Conservation (phyloP, 2,113 vertebrate genomes). For the Saguinus midas region DNA sequence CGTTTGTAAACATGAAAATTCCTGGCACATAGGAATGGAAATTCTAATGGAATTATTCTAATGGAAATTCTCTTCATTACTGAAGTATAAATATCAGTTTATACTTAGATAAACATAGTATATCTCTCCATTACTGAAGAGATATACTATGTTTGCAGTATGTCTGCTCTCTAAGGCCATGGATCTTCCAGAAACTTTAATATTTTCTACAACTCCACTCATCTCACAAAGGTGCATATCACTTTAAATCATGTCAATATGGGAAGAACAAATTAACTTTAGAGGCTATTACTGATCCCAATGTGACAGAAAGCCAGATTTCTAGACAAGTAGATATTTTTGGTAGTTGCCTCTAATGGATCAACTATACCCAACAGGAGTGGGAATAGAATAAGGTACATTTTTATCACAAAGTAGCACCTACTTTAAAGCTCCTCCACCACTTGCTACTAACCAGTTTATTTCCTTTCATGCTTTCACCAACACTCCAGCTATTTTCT, state of each 20-base stretch:
- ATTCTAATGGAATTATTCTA: too few relatives aligned
- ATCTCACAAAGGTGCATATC: not conserved
- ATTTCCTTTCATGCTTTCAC: not conserved
- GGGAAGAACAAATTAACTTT: constrained; percentile 18
- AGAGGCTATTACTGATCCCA: not conserved
- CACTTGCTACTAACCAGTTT: not conserved
- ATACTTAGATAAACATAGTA: not conserved
- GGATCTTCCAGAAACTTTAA: not conserved
- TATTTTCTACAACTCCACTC: not conserved
- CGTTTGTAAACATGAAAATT: not conserved
- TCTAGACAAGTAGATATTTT: not conserved
- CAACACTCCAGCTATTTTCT: not conserved
- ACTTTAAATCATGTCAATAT: not conserved
- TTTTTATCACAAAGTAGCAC: not conserved
- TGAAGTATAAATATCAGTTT: too few relatives aligned
- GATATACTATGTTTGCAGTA: not conserved
- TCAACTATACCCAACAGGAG: not conserved
- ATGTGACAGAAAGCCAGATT: not conserved
- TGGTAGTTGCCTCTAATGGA: not conserved
- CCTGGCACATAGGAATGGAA: too few relatives aligned
- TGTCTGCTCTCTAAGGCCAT: not conserved
- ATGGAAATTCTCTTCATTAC: too few relatives aligned
- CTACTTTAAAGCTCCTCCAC: not conserved
- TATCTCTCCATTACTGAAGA: not conserved
- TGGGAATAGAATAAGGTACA: not conserved